A percentile compares a stretch with the other conserved stretches of the same genome.
Evolutionary conservation across 2,888 invertebrate genomes (phyloP).

Genomic region (Schizotus pectinicornis): DNA sequence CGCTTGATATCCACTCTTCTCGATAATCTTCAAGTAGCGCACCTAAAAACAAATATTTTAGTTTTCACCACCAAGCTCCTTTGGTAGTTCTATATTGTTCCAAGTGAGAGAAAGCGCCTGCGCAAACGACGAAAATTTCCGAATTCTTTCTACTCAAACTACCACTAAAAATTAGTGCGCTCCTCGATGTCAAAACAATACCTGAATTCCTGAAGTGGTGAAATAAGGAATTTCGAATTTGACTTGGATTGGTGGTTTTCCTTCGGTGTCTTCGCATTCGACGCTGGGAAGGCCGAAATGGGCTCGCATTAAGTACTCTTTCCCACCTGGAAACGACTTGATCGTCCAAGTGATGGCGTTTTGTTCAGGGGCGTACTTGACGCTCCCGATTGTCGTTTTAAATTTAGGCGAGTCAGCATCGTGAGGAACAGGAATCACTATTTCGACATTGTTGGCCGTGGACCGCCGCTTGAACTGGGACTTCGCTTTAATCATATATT

Average conservation of each 20-base stretch:
- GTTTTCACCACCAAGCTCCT: no score
- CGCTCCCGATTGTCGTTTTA: slow-evolving; percentile 95
- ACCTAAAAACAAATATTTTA: slow-evolving; percentile 57
- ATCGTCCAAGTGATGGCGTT: slow-evolving; percentile 98
- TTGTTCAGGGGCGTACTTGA: slow-evolving; percentile 96
- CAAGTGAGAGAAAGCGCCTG: no score
- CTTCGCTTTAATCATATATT: slow-evolving; percentile 99
- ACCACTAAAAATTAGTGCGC: slow-evolving; percentile 1
- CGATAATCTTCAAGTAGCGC: slow-evolving; percentile 95
- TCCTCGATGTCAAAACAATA: slow-evolving; percentile 52
- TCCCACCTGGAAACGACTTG: slow-evolving; percentile 97
- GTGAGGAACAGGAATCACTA: slow-evolving; percentile 92
- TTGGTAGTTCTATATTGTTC: no score
- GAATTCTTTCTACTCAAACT: no score
- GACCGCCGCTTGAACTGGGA: slow-evolving; percentile 97
- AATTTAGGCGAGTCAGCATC: slow-evolving; percentile 99
- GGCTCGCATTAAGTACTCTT: slow-evolving; percentile 97
- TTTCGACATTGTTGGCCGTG: slow-evolving; percentile 98
- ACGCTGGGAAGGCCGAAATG: slow-evolving; percentile 98
- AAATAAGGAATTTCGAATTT: slow-evolving; percentile 99
- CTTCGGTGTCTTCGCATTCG: slow-evolving; percentile 91
- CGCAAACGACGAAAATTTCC: no score
- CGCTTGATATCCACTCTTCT: slow-evolving; percentile 98
- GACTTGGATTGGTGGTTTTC: slow-evolving; percentile 97
- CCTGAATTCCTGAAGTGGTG: slow-evolving; percentile 98